Percentiles rank a stretch among this genome's conserved stretches.
Evolutionary conservation across 2,888 invertebrate genomes (phyloP).

Genomic region (Agrotis ipsilon): DNA sequence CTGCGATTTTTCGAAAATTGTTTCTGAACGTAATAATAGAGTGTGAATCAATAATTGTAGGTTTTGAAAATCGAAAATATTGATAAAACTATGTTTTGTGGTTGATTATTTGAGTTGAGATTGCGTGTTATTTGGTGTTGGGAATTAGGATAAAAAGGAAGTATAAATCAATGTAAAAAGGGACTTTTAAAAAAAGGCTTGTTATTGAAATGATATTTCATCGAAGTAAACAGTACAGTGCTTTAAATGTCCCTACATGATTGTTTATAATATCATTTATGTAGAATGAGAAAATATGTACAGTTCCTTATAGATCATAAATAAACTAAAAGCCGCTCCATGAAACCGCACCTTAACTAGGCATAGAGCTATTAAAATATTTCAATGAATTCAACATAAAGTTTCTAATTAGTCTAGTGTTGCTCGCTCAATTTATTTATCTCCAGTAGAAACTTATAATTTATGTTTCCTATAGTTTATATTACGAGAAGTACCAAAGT

Average conservation of each 20-base stretch:
- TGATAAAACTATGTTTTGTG: not conserved
- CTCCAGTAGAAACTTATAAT: constrained; percentile 45
- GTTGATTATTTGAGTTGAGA: constrained; percentile 19
- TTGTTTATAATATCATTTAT: too few species aligned
- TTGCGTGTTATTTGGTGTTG: constrained; percentile 33
- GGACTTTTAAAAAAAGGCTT: too few species aligned
- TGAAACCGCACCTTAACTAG: constrained; percentile 42
- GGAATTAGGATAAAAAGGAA: not conserved
- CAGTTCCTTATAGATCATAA: not conserved
- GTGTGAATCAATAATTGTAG: constrained; percentile 53
- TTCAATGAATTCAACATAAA: constrained; percentile 79
- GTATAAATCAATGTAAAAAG: too few species aligned
- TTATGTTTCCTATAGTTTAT: constrained; percentile 47
- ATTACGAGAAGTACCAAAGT: constrained; percentile 19
- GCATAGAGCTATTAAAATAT: constrained; percentile 73
- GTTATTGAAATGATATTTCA: not conserved
- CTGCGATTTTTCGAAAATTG: constrained; percentile 53
- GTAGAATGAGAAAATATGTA: not conserved
- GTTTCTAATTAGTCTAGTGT: constrained; percentile 74
- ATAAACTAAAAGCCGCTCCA: constrained; percentile 13
- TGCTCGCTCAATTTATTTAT: constrained; percentile 61
- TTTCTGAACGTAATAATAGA: constrained; percentile 45
- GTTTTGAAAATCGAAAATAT: constrained; percentile 48
- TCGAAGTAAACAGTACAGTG: not conserved
- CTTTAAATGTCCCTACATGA: not conserved